Evolutionary conservation across 2,888 invertebrate species (phyloP).

Genomic region (Rapana venosa): DNA sequence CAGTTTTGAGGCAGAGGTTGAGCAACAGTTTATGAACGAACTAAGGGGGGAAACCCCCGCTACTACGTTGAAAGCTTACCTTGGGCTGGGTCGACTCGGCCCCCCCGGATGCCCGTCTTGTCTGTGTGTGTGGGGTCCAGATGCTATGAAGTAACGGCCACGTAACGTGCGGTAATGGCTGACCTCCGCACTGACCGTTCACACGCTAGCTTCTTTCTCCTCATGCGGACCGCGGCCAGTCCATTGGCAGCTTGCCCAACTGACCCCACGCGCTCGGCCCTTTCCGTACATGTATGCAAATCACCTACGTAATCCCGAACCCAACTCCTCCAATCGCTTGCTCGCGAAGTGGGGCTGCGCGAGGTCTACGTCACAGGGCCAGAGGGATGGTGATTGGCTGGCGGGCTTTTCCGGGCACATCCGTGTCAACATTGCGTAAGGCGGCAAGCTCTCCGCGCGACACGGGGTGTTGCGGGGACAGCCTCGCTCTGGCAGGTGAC

Average conservation of each 20-base stretch:
- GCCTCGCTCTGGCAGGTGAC: background rate
- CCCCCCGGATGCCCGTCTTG: background rate
- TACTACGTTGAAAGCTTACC: background rate
- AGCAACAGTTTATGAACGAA: conserved; percentile 8
- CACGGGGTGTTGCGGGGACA: background rate
- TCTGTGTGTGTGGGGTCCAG: background rate
- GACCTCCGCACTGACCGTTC: background rate
- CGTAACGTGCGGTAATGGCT: background rate
- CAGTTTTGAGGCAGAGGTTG: background rate
- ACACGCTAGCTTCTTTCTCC: background rate
- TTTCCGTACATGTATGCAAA: background rate
- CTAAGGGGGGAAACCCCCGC: background rate
- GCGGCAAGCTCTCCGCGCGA: background rate
- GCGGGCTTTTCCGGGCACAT: no score
- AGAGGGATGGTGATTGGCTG: background rate
- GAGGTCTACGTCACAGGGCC: background rate
- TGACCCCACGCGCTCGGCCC: conserved; percentile 10
- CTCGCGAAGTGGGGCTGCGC: background rate
- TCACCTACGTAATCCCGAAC: background rate
- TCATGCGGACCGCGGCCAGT: background rate
- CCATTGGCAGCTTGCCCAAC: background rate
- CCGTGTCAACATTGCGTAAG: conserved; percentile 4
- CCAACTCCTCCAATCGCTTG: background rate
- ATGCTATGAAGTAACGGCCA: background rate
- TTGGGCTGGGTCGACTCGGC: background rate